Percentiles rank a stretch among this genome's conserved stretches.
phyloP scores from a whole-genome alignment of 2,888 invertebrate species.

The Acleris holmiana region DNA sequence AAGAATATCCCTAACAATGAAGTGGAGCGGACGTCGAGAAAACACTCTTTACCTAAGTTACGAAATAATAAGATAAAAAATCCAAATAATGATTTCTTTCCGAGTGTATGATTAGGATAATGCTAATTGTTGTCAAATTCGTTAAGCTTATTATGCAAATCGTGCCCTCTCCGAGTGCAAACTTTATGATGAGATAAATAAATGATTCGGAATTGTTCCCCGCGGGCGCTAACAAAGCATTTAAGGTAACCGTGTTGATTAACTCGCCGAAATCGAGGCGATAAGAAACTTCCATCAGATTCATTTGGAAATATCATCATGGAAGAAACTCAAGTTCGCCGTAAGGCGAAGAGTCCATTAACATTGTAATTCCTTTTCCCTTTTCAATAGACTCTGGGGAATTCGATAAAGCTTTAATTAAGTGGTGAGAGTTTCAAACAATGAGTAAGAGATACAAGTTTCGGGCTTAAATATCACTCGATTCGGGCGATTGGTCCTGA shows the following conservation, averaged over 20 bases:
- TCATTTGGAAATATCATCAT: slow-evolving; percentile 53
- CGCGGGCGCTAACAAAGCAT: slow-evolving; percentile 26
- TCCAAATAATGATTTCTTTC: not conserved
- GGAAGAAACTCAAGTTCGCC: slow-evolving; percentile 53
- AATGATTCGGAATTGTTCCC: slow-evolving; percentile 23
- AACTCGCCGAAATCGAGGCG: slow-evolving; percentile 29
- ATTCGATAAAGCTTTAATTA: slow-evolving; percentile 64
- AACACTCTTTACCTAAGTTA: no score
- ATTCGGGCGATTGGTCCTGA: slow-evolving; percentile 20
- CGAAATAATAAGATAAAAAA: not conserved
- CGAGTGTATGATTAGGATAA: slow-evolving; percentile 7
- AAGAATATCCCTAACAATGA: no score
- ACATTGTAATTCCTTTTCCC: slow-evolving; percentile 63
- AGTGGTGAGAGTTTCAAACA: slow-evolving; percentile 51
- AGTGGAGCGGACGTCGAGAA: no score
- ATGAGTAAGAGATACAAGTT: slow-evolving; percentile 47
- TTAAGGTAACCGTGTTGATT: slow-evolving; percentile 37
- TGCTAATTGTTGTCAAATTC: slow-evolving; percentile 4
- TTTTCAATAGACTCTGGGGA: slow-evolving; percentile 53
- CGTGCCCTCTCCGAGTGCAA: slow-evolving; percentile 11
- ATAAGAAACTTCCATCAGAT: slow-evolving; percentile 41
- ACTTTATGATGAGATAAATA: slow-evolving; percentile 29
- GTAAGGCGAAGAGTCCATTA: slow-evolving; percentile 59
- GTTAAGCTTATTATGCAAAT: slow-evolving; percentile 2
- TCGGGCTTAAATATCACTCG: slow-evolving; percentile 34